Percentiles rank a stretch among this genome's conserved stretches.
These are phyloP conservation scores for Musca domestica DNA, from an alignment of 1,140 invertebrate genomes.

Conservation along the genomic window DNA sequence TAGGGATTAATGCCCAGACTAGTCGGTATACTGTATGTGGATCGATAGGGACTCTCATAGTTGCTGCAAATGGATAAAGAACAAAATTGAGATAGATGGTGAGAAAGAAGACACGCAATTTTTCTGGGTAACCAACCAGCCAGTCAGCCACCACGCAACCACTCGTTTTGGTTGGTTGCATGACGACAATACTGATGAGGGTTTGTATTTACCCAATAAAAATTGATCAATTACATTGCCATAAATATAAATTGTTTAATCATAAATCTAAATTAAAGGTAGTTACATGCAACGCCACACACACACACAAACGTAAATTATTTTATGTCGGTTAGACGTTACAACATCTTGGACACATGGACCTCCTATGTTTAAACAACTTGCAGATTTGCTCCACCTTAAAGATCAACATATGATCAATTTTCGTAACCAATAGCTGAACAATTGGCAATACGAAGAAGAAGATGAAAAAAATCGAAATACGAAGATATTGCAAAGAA, in stretches of 20 bases:
- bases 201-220: background rate
- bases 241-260: conserved; percentile 53
- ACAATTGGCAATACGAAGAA: background rate
- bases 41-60: conserved; percentile 56
- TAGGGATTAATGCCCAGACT: conserved; percentile 49
- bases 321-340: too few relatives aligned
- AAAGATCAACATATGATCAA: background rate
- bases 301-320: too few relatives aligned
- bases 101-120: background rate
- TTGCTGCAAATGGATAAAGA: conserved; percentile 37
- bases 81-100: background rate
- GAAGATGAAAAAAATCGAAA: background rate
- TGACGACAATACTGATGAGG: background rate
- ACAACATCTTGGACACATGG: background rate
- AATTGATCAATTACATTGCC: conserved; percentile 48
- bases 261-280: conserved; percentile 45
- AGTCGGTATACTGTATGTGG: conserved; percentile 56
- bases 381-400: background rate
- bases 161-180: too few relatives aligned
- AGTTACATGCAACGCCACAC: background rate
- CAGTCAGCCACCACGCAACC: background rate
- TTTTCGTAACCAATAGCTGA: background rate
- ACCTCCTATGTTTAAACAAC: conserved; percentile 2
- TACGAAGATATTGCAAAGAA: background rate
- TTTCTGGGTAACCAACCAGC: too few relatives aligned